phyloP scores from a whole-genome alignment of 2,888 invertebrate genomes.

The Sipunculus nudus region DNA sequence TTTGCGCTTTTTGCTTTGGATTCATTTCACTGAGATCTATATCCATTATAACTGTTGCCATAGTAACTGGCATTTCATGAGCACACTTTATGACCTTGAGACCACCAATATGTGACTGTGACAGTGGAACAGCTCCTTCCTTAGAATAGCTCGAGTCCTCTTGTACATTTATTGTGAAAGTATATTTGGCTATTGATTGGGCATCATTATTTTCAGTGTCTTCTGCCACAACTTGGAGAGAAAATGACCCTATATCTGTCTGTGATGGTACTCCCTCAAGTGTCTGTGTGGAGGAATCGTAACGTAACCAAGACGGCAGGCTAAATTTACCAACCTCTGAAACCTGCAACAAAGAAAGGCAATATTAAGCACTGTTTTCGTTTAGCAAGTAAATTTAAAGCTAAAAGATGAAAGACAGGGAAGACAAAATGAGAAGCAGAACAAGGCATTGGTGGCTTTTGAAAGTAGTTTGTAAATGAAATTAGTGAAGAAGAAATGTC shows the following conservation, averaged over 20 bases:
- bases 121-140: slow-evolving; percentile 32
- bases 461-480: too few relatives aligned
- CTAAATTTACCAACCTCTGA: slow-evolving; percentile 17
- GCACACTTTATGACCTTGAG: slow-evolving; percentile 55
- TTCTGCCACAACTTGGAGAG: slow-evolving; percentile 64
- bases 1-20: slow-evolving; percentile 72
- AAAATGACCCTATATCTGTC: slow-evolving; percentile 74
- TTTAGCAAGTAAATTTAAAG: too few relatives aligned
- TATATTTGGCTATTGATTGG: slow-evolving; percentile 71
- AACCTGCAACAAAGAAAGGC: slow-evolving; percentile 27
- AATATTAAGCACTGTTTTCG: too few relatives aligned
- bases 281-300: slow-evolving; percentile 76
- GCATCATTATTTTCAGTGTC: slow-evolving; percentile 40
- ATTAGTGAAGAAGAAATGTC: too few relatives aligned
- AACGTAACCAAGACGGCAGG: slow-evolving; percentile 69
- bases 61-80: slow-evolving; percentile 70
- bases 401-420: too few relatives aligned
- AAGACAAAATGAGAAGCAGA: too few relatives aligned
- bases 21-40: slow-evolving; percentile 74
- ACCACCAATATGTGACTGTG: slow-evolving; percentile 35
- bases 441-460: too few relatives aligned
- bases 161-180: slow-evolving; percentile 75
- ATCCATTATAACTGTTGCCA: slow-evolving; percentile 77
- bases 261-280: slow-evolving; percentile 78
- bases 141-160: slow-evolving; percentile 42